Base-by-base conservation (phyloP, 1,140 invertebrate species). In the Phthorimaea operculella region DNA sequence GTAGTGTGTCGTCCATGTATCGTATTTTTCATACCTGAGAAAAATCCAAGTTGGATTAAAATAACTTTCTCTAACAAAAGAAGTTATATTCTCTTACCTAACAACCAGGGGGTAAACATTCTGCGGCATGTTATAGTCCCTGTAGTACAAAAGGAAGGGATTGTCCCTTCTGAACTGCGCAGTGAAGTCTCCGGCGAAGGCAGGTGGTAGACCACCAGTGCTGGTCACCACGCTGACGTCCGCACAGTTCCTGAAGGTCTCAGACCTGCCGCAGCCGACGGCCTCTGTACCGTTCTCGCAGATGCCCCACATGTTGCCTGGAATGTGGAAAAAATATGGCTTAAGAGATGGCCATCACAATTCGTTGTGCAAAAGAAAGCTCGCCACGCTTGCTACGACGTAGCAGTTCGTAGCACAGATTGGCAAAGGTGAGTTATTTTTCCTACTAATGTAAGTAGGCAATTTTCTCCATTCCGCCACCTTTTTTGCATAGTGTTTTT, bases 231-330 rank as follows among this genome's bases (percentile, higher is more conserved):
- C 92, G 33, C 88, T 89, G 42, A 96, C 88, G 71, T 97, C 94
- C 0, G 94, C 95, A 71, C 95, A 96, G 70, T 96, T 96, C 45
- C 93, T 87, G 74, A 96, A 97, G 0, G 93, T 95, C 83, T 97
- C 94, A 45, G 95, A 92, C 54, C 88, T 87, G 15, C 95, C 95
- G 68, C 94, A 96, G 0, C 95, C 94, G 1, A 94, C 89, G 0
- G 91, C 92, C 74, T 94, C 92, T 8, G 92, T 94, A 49, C 94
- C 94, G 72, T 96, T 94, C 0, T 89, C 82, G 74, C 94, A 96
- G 6, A 88, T 90, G 15, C 94, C 94, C 94, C 94, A 96, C 90
- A 94, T 95, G 65, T 96, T 96, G 47, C 91, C 91, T 92, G 64
- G 28, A 70, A 28, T 28, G 6, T 28, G 21, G 21, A 2, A 28